Conservation (phyloP, 30 jellyfish, hydroid and myxozoan species). For the Phacellophora camtschatica region DNA sequence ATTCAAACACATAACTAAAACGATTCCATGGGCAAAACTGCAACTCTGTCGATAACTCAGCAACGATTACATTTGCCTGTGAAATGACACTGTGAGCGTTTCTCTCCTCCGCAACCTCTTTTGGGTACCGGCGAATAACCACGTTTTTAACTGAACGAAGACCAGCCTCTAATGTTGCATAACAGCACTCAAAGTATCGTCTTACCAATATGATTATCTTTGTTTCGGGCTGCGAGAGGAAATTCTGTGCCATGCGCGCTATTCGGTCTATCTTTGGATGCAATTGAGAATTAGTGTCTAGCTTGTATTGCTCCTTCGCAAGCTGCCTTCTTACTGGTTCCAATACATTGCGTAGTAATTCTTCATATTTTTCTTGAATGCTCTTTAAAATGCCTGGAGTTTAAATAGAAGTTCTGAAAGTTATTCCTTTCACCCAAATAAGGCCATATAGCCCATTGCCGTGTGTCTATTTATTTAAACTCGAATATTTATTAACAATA, state of each 20-base stretch:
- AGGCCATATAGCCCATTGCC: no score
- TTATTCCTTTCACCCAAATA: no score
- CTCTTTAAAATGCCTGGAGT: constrained; percentile 52
- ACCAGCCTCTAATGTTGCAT: constrained; percentile 7
- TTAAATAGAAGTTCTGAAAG: not conserved
- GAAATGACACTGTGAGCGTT: constrained; percentile 16
- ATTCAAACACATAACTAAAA: constrained; percentile 63
- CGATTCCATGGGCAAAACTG: constrained; percentile 83
- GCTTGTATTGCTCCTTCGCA: constrained; percentile 39
- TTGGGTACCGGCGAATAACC: constrained; percentile 53
- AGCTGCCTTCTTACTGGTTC: constrained; percentile 64
- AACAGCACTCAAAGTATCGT: constrained; percentile 58
- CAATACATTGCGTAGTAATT: constrained; percentile 27
- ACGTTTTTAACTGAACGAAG: constrained; percentile 36
- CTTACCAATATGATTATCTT: constrained; percentile 58
- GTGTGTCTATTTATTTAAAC: no score
- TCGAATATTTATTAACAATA: no score
- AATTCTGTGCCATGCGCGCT: constrained; percentile 7
- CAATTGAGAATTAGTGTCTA: constrained; percentile 19
- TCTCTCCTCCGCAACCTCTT: constrained; percentile 49
- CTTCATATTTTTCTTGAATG: constrained; percentile 43
- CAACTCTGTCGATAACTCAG: constrained; percentile 56
- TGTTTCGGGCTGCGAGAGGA: constrained; percentile 2
- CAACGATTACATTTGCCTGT: constrained; percentile 69
- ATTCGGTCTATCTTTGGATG: constrained; percentile 62